phyloP scores from a whole-genome alignment of 1,140 invertebrate genomes.

The Conus betulinus region DNA sequence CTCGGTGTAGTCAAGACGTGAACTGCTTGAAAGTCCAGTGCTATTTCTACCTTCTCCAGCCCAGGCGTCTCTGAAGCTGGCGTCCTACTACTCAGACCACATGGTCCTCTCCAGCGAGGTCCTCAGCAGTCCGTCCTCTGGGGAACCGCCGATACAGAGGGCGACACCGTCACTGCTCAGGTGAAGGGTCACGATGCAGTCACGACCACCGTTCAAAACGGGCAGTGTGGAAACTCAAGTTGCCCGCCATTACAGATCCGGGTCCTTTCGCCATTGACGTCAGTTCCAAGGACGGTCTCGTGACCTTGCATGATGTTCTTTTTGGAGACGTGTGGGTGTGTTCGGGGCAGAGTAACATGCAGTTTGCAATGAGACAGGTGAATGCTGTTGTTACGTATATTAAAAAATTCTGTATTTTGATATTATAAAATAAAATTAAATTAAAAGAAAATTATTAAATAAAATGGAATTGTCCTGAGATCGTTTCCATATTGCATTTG shows the following conservation, averaged over 20 bases:
- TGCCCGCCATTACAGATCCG: conserved; percentile 42
- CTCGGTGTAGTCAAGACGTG: no score
- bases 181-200: conserved; percentile 19
- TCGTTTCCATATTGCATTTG: neutral
- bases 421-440: neutral
- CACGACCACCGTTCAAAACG: conserved; percentile 28
- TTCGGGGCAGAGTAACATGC: conserved; percentile 73
- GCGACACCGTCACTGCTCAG: conserved; percentile 42
- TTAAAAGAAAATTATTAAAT: neutral
- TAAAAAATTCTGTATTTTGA: neutral
- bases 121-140: conserved; percentile 57
- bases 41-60: neutral
- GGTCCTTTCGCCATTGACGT: conserved; percentile 45
- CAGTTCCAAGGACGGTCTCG: conserved; percentile 31
- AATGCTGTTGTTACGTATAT: neutral
- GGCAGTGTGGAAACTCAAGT: conserved; percentile 48
- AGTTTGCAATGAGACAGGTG: conserved; percentile 48
- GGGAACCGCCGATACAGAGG: conserved; percentile 52
- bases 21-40: no score
- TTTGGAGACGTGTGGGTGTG: conserved; percentile 65
- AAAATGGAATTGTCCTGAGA: neutral
- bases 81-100: conserved; percentile 59
- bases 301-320: conserved; percentile 48
- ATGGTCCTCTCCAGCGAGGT: conserved; percentile 69
- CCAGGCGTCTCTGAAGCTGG: conserved; percentile 34